Conservation (phyloP, 2,797 vertebrate species). For the Sebastiscus albofasciatus region DNA sequence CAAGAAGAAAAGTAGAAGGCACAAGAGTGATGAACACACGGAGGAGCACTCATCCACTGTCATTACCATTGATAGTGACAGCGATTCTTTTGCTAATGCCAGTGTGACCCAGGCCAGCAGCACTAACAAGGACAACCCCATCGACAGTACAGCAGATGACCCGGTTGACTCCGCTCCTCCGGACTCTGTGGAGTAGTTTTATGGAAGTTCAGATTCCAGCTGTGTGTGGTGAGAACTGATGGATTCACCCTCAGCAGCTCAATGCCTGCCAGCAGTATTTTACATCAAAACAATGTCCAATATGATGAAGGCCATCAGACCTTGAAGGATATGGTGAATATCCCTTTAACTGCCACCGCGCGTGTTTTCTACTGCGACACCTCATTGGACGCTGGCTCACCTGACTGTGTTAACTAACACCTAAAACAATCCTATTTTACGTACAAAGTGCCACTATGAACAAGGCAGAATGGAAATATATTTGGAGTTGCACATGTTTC, state of each 20-base stretch:
- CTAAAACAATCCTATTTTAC: slow-evolving; percentile 7
- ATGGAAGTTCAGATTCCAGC: slow-evolving; percentile 9
- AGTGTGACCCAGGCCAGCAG: not conserved
- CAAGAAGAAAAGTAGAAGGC: slow-evolving; percentile 89
- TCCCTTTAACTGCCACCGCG: not conserved
- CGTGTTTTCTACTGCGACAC: slow-evolving; percentile 1
- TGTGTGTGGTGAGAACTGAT: not conserved
- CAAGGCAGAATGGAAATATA: not conserved
- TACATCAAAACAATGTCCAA: not conserved
- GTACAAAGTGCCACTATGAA: slow-evolving; percentile 38
- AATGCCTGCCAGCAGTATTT: slow-evolving; percentile 19
- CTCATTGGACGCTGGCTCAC: not conserved
- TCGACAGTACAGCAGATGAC: not conserved
- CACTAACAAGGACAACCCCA: not conserved
- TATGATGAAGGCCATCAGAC: not conserved
- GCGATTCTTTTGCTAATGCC: slow-evolving; percentile 47
- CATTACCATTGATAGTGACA: slow-evolving; percentile 86
- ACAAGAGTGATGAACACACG: slow-evolving; percentile 67
- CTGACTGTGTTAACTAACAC: not conserved
- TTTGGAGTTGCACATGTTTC: not conserved
- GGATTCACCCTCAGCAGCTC: not conserved
- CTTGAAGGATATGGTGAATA: not conserved
- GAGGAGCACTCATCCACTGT: slow-evolving; percentile 77
- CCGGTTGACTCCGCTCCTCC: slow-evolving; percentile 19
- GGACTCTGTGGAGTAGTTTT: slow-evolving; percentile 23